Base-by-base conservation (phyloP, 1,140 invertebrate genomes). In the Diachasma alloeum region DNA sequence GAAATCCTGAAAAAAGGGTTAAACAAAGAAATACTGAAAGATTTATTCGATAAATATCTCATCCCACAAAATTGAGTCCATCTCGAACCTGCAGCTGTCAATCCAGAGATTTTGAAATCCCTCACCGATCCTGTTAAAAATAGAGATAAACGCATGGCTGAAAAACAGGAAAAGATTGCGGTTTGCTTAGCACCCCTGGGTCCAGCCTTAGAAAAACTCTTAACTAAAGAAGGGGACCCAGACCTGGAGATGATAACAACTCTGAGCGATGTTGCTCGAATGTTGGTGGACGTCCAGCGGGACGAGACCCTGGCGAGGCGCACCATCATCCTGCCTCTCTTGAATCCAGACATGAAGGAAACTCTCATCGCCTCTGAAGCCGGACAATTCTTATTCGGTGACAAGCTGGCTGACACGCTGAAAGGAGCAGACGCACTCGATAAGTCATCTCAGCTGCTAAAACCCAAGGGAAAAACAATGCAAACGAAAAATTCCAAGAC, bases 321-420 rank as follows among this genome's bases (percentile, higher is more conserved):
- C 13, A 24, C 71, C 48, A 72, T 77, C 19, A 79, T 79, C 26
- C 5, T 71, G 15, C 13, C 37, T 53, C 75, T 72, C 46, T 19
- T 79, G 11, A 77, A 77, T 31, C 22, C 66, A 56, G 44, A 68
- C 17, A 13, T 77, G 13, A 79, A 79, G 24, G 78, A 77, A 15
- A 69, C 75, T 1, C 66, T 79, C 17, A 74, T 74, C 26, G 53
- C 78, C 46, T 77, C 78, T 6, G 8, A 26, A 2, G 46, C 59
- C 19, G 75, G 75, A 63, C 75, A 79, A 77, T 79, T 72, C 70
- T 17, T 79, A 36, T 79, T 79, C 75, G 78, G 75, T 8, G 70
- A 77, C 26, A 37, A 77, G 19, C 70, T 79, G 11, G 67, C 71
- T 2, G 78, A 79, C 67, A 72, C 48, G 17, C n/a, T 79, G 67